Evolutionary conservation across 2,888 invertebrate species (phyloP), one percentile per base, ranked within the genome.

Genomic region (Troides aeacus): DNA sequence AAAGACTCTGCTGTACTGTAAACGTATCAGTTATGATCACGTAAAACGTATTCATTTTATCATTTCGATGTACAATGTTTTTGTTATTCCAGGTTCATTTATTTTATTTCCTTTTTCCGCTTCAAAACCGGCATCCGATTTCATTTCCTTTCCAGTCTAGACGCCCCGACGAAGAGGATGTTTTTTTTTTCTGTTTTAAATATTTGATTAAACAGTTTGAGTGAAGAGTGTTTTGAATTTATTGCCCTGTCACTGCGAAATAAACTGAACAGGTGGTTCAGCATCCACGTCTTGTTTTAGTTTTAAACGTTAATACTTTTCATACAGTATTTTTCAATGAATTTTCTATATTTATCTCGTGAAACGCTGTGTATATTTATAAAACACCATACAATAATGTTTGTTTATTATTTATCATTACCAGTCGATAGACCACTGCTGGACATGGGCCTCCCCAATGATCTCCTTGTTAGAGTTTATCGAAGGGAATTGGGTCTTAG

Each of bases 101-200:
- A 21, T 21, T 57, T 64, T 39, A 64, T 57, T 64, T 57, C 1
- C 57, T 57, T 56, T 64, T 64, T 64, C 57, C 58, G 63, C 68
- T 58, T 68, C 68, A 63, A 68, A 68, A 36, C 21, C n/a, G 15
- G 30, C 63, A 30, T 63, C 68, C 58, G 62, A 36, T 50, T 1
- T 50, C 18, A 7, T 63, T 21, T 64, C 46, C 42, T 46, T 63
- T 58, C 53, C 57, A 50, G 62, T 63, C 62, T 61, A 57, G 63
- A 63, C 63, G 60, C 58, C 36, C 6, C 53, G 23, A n/a, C 18
- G 53, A 18, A 17, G 17, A 21, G 24, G 53, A 30, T 46, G 53
- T 36, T 56, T 64, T 64, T 62, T 15, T 30, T 53, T 18, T 1
- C n/a, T 0, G 24, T 10, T 56, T 30, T n/a, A 56, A 56, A 24